Base-by-base conservation (phyloP, 2,797 vertebrate genomes). In the Hypotaenidia philippensis region DNA sequence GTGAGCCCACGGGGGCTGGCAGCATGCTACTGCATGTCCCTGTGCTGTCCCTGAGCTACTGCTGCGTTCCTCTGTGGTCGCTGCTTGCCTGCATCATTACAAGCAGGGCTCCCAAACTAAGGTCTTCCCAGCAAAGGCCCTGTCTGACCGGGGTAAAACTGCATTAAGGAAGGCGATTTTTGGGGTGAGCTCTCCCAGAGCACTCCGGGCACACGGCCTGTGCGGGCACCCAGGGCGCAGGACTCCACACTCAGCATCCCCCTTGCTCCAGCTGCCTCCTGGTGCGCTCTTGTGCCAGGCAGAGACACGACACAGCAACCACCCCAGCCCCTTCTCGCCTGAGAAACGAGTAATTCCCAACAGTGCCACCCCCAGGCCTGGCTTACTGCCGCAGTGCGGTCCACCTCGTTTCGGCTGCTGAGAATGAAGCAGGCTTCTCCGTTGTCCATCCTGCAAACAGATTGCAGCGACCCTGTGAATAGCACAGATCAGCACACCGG, bases 381-480 rank as follows among this genome's bases (percentile, higher is more conserved):
- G 92, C 99, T 98, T 97, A 99, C 99, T 4, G 99, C 99, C 0
- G 99, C 99, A 0, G 99, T 99, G 32, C 99, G 98, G 92, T 99
- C 99, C 96, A 98, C 99, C 93, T 99, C 99, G 0, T 99, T 99
- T 1, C 99, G 98, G 93, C 99, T 99, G 97, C 99, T 99, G 57
- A 99, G 98, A 40, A 99, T 99, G 84, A 99, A 99, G 92, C 99
- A 99, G 84, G 99, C 99, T 89, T 99, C 99, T 3, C 99, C 99
- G 0, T 99, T 99, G 95, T 99, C 99, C 99, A 99, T 99, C 97
- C 99, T 99, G 98, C 63, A 96, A 83, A 71, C n/a, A 44, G 29
- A 95, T 38, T 81, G 40, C 65, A 61, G 47, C 0, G 4, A 31
- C 10, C 26, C 41, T 96, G 8, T 98, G 97, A 98, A 97, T 69